Evolutionary conservation across 1,140 invertebrate species (phyloP), one percentile per base, ranked within the genome.

Genomic region (Temnothorax nylanderi): DNA sequence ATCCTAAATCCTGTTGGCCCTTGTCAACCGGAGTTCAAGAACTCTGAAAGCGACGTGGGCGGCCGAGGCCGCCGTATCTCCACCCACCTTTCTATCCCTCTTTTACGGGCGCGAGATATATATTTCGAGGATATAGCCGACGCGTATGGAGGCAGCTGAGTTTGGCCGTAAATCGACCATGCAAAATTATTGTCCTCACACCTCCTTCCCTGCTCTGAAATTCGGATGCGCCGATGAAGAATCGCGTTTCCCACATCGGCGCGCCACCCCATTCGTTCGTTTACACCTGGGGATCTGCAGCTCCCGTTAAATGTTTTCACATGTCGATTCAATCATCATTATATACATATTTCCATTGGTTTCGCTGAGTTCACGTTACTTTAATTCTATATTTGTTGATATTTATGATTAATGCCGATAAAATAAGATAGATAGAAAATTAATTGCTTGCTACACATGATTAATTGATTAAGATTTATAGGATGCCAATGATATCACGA

Each of bases 1-100:
- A 90, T 91, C 86, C 88, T 90, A 88, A 90, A 90, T 88, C 84
- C 75, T 88, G 84, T 89, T 81, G 60, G 89, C 76, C 75, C 87
- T 81, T 86, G 85, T 91, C 89, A 91, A 81, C 71, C 65, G 41
- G 41, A 58, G 60, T 60, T 69, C 76, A 71, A 80, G 71, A 82
- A 90, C 87, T 82, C 26, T 51, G 80, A 77, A 89, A 90, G 86
- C 90, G 85, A 81, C 77, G 80, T 90, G 87, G 90, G 89, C 85
- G 89, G 76, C 85, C 56, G 56, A 65, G 62, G 44, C 44, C 37
- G 75, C 13, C 56, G 34, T 81, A 58, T 67, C 56, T 72, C 62
- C 74, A 76, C 87, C 44, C 62, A 69, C 64, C 21, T 64, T n/a
- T 34, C 60, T 18, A 47, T 69, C 64, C 49, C 77, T n/a, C 69